A percentile compares a stretch with the other conserved stretches of the same genome.
These are phyloP conservation scores for Pygoscelis antarcticus DNA, from an alignment of 2,113 vertebrate genomes.

Conservation along the genomic window DNA sequence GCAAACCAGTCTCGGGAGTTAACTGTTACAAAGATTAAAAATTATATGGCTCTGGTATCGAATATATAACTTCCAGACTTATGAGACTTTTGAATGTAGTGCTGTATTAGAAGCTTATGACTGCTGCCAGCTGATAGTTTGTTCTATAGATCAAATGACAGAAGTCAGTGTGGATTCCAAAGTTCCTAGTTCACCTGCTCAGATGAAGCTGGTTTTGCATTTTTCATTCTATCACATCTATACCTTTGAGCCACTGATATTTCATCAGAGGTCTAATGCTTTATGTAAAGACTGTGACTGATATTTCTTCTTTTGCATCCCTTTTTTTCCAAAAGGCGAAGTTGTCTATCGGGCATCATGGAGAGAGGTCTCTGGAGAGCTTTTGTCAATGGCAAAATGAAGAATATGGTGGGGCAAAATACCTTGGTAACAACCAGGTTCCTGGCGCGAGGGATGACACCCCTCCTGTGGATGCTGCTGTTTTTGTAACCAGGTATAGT, in stretches of 20 bases:
- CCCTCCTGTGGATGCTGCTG: conserved; percentile 89
- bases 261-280: background rate
- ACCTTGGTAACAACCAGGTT: conserved; percentile 90
- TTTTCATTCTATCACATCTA: background rate
- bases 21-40: background rate
- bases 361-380: conserved; percentile 92
- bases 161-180: background rate
- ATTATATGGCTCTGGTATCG: background rate
- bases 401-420: conserved; percentile 86
- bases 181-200: background rate
- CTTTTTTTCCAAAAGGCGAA: conserved; percentile 74
- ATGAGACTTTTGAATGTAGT: background rate
- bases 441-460: conserved; percentile 86
- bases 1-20: background rate
- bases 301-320: background rate
- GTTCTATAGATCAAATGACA: background rate
- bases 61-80: background rate
- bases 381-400: conserved; percentile 97
- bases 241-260: background rate
- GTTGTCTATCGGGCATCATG: conserved; percentile 91
- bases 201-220: background rate
- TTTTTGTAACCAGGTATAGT: conserved; percentile 92
- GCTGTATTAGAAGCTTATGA: background rate
- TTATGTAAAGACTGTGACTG: background rate
- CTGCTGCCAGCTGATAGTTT: background rate